Evolutionary conservation across 2,797 vertebrate species (phyloP), one percentile per base, ranked within the genome.

Genomic region (Lacerta viridis): DNA sequence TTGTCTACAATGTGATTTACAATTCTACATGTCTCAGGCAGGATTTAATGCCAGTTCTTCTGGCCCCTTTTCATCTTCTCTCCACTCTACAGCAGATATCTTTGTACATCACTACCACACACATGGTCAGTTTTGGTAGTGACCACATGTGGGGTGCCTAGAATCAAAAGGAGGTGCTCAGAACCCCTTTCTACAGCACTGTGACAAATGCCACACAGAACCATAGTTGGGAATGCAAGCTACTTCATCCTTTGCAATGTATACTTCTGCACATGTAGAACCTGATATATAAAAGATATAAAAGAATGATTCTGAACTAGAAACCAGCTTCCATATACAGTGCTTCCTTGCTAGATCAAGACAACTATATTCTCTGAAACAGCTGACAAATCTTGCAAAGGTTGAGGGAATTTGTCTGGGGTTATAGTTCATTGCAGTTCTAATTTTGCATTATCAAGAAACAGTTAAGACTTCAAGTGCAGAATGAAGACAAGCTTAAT

Each of bases 61-160:
- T 36, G 33, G 27, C 17, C 5, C 6, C 46, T 71, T 59, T 15
- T 25, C 7, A 4, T 71, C 36, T 84, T n/a, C 43, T 69, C 11
- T 10, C 61, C 43, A 61, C 0, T 74, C 9, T 1, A 86, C 33
- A 17, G 2, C 2, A 91, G 72, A 68, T 0, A 0, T 39, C 55
- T 20, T 27, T 87, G 15, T 20, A 7, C 50, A 7, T 76, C 74
- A 5, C 29, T 23, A 39, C 23, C n/a, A 80, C 33, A 81, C 33
- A 18, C 25, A 41, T 39, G 61, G 36, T 68, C 27, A 43, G 36
- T 23, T 27, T 68, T 82, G 36, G 13, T 55, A 33, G n/a, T 80
- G 78, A 50, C 59, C 23, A 78, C 77, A 59, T 33, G 15, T 79
- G 46, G 43, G 29, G 29, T 55, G 27, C 46, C 46, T 46, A 46